A percentile compares a stretch with the other conserved stretches of the same genome.
Conservation (phyloP, 53 echinoderm and acorn worm species). For the Holothuria scabra region DNA sequence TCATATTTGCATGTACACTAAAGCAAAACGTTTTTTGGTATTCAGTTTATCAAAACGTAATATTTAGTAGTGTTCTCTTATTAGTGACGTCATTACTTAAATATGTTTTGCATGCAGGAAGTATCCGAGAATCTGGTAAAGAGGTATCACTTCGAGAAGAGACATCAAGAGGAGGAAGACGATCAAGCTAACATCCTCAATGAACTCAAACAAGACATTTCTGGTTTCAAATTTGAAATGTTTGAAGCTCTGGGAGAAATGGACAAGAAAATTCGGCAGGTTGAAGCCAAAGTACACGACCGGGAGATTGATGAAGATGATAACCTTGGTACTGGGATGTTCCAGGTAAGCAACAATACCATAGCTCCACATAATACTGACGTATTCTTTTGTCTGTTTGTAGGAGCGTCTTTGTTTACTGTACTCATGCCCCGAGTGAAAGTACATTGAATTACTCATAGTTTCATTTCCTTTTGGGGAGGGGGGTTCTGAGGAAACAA, state of each 20-base stretch:
- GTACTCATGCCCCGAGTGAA: too few relatives aligned
- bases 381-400: too few relatives aligned
- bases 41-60: too few relatives aligned
- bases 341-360: constrained; percentile 59
- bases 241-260: constrained; percentile 98
- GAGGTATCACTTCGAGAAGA: constrained; percentile 96
- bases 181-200: constrained; percentile 90
- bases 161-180: constrained; percentile 97
- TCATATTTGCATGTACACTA: too few relatives aligned
- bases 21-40: too few relatives aligned
- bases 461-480: too few relatives aligned
- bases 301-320: constrained; percentile 73
- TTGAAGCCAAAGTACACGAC: constrained; percentile 91
- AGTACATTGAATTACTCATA: too few relatives aligned
- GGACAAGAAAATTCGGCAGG: constrained; percentile 97
- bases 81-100: too few relatives aligned
- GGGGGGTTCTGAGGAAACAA: too few relatives aligned
- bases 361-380: too few relatives aligned
- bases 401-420: too few relatives aligned
- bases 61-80: too few relatives aligned
- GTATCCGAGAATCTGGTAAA: constrained; percentile 83
- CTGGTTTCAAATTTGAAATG: constrained; percentile 98
- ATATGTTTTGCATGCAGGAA: constrained; percentile 64
- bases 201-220: constrained; percentile 95
- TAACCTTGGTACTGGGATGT: constrained; percentile 89